These are phyloP conservation scores for Nezara viridula DNA, from an alignment of 2,888 invertebrate genomes.

Conservation along the genomic window DNA sequence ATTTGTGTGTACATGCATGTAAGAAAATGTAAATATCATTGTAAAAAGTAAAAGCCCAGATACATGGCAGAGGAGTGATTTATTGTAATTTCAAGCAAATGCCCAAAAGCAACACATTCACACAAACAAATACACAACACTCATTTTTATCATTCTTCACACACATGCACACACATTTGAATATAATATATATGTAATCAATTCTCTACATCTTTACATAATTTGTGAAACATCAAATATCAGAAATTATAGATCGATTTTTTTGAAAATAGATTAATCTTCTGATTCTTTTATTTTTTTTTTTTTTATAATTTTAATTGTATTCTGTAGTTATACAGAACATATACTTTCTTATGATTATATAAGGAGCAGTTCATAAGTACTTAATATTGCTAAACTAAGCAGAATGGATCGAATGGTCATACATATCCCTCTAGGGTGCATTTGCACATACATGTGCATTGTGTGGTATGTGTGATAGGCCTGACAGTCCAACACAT, in stretches of 20 bases:
- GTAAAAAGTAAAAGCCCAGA: conserved; percentile 42
- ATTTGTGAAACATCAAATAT: conserved; percentile 38
- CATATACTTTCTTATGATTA: conserved; percentile 21
- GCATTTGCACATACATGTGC: conserved; percentile 32
- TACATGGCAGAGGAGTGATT: conserved; percentile 23
- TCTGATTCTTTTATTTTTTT: conserved; percentile 6
- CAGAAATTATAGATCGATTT: conserved; percentile 7
- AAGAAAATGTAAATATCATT: conserved; percentile 30
- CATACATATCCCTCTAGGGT: conserved; percentile 36
- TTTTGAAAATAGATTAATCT: conserved; percentile 41
- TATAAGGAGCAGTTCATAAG: conserved; percentile 32
- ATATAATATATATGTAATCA: conserved; percentile 36
- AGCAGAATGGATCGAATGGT: conserved; percentile 30
- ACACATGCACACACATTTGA: conserved; percentile 40
- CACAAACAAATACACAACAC: background rate
- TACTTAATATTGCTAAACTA: conserved; percentile 32
- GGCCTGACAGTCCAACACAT: conserved; percentile 1
- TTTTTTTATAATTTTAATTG: background rate
- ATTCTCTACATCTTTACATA: conserved; percentile 36
- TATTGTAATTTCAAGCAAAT: conserved; percentile 8
- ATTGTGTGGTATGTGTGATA: conserved; percentile 41
- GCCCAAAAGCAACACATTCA: conserved; percentile 13
- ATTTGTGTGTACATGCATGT: conserved; percentile 40
- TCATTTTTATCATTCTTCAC: background rate
- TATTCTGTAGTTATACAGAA: conserved; percentile 28